Conservation (phyloP, 2,797 vertebrate genomes). For the Centropyge bicolor region DNA sequence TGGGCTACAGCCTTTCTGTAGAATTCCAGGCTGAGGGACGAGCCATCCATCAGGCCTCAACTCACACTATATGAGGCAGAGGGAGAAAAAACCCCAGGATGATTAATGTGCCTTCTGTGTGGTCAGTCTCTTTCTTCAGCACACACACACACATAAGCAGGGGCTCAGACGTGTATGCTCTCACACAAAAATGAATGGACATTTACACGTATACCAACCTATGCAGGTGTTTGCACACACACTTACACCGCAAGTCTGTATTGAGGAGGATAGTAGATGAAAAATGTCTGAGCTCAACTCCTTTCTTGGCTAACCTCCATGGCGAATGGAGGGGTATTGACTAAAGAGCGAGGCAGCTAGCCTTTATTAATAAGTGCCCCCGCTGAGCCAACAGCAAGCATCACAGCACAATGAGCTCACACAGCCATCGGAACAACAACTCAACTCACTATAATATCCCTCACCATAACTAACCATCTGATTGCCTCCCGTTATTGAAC, state of each 20-base stretch:
- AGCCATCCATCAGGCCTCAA: conserved; percentile 84
- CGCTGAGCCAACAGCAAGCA: conserved; percentile 48
- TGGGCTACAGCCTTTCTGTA: conserved; percentile 65
- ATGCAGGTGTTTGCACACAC: conserved; percentile 43
- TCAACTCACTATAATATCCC: conserved; percentile 6
- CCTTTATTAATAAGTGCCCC: conserved; percentile 65
- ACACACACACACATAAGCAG: conserved; percentile 48
- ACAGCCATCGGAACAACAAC: conserved; percentile 1
- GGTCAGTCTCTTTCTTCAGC: conserved; percentile 68
- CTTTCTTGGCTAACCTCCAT: conserved; percentile 62
- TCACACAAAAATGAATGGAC: conserved; percentile 35
- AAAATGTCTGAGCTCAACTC: conserved; percentile 59
- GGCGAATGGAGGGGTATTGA: conserved; percentile 57
- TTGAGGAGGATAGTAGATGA: conserved; percentile 55
- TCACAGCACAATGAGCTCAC: conserved; percentile 33
- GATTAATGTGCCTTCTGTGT: conserved; percentile 82
- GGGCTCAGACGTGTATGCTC: conserved; percentile 31
- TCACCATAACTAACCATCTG: conserved; percentile 12
- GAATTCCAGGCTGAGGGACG: conserved; percentile 62
- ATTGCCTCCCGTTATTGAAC: conserved; percentile 23
- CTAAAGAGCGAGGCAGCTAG: conserved; percentile 40
- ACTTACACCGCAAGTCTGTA: conserved; percentile 45
- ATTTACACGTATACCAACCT: conserved; percentile 37
- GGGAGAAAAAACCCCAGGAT: conserved; percentile 52
- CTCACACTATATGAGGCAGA: conserved; percentile 64